Conservation (phyloP, 1,140 invertebrate species). For the Anthonomus grandis region DNA sequence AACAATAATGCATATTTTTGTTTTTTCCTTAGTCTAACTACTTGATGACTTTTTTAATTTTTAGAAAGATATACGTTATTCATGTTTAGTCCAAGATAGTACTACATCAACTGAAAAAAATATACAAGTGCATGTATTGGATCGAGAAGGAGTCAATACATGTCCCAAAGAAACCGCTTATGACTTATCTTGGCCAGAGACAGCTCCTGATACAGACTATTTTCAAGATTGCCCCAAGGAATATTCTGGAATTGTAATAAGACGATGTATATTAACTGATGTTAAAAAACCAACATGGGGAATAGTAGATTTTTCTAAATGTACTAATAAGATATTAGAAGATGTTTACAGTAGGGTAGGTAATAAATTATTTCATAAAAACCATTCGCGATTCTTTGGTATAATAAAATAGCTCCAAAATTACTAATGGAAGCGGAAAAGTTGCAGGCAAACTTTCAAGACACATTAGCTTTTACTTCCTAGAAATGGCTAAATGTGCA, state of each 20-base stretch:
- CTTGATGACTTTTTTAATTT: conserved; percentile 23
- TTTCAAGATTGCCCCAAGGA: conserved; percentile 58
- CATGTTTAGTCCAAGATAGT: conserved; percentile 57
- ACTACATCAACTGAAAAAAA: conserved; percentile 56
- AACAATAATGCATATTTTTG: too few species aligned
- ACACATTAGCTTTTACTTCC: background rate
- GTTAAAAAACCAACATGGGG: conserved; percentile 65
- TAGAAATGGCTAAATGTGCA: background rate
- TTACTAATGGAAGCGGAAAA: background rate
- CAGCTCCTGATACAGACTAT: conserved; percentile 59
- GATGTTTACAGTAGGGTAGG: conserved; percentile 49
- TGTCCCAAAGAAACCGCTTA: conserved; percentile 52
- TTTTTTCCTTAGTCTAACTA: too few species aligned
- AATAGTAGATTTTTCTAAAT: conserved; percentile 69
- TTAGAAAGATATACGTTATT: conserved; percentile 62
- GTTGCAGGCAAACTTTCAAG: too few species aligned
- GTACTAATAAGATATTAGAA: conserved; percentile 62
- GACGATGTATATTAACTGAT: conserved; percentile 59
- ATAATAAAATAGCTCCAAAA: background rate
- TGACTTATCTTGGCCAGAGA: conserved; percentile 59
- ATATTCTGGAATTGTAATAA: conserved; percentile 51
- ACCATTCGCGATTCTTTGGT: background rate
- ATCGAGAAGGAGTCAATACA: conserved; percentile 55
- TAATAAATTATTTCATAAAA: background rate
- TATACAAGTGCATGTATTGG: conserved; percentile 61